phyloP scores from a whole-genome alignment of 2,113 vertebrate genomes.

The Patagioenas fasciata region DNA sequence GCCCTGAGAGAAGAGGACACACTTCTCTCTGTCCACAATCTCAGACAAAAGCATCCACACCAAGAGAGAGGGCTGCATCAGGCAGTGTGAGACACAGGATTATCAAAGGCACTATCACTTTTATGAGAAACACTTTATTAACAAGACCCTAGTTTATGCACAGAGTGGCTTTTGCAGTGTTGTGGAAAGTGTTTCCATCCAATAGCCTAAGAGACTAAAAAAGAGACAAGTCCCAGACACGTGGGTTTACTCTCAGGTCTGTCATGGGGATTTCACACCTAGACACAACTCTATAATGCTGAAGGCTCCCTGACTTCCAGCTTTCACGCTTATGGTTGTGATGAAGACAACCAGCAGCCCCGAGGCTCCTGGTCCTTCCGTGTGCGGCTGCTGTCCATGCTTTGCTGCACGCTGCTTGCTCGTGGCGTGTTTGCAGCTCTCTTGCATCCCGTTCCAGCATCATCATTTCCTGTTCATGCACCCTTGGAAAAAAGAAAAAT shows the following conservation, averaged over 20 bases:
- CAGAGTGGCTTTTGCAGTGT: not conserved
- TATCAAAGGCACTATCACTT: not conserved
- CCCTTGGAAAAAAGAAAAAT: not conserved
- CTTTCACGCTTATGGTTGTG: rapidly evolving
- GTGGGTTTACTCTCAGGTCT: not conserved
- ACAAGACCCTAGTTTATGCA: not conserved
- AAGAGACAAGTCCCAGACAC: not conserved
- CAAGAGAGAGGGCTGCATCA: rapidly evolving
- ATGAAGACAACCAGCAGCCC: not conserved
- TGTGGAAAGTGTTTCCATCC: not conserved
- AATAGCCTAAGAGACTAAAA: not conserved
- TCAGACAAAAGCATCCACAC: not conserved
- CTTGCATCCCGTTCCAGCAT: not conserved
- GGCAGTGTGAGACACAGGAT: no score
- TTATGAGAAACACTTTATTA: not conserved
- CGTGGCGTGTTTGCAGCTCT: not conserved
- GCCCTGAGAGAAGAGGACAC: not conserved
- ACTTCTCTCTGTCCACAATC: not conserved
- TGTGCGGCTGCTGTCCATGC: not conserved
- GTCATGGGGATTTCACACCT: not conserved
- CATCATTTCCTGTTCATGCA: not conserved
- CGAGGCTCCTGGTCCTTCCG: not conserved
- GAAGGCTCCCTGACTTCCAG: not conserved
- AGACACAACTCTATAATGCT: not conserved
- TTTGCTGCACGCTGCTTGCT: not conserved